Conservation (phyloP, 2,797 vertebrate genomes). For the Falco cherrug region DNA sequence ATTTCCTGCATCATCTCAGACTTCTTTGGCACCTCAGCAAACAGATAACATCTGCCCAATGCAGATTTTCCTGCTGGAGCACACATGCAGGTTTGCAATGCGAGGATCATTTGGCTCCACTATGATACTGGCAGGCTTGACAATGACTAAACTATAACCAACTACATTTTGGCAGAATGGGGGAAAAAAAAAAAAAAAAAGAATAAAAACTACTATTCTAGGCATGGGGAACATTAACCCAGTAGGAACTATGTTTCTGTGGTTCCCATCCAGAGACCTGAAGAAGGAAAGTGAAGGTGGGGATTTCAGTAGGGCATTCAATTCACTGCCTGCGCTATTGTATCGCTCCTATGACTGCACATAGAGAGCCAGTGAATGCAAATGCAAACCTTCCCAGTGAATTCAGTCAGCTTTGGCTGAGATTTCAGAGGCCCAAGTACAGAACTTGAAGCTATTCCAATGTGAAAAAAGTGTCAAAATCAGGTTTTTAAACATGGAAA, state of each 20-base stretch:
- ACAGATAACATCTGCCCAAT: background rate
- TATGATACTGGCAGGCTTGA: background rate
- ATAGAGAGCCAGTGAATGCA: rapidly evolving
- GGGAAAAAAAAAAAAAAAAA: background rate
- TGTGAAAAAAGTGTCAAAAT: background rate
- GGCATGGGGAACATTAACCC: background rate
- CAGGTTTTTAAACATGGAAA: background rate
- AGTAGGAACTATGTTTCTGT: background rate
- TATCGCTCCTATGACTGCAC: no score
- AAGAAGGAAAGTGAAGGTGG: background rate
- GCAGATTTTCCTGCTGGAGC: background rate
- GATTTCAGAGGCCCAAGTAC: background rate
- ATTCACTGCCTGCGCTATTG: background rate
- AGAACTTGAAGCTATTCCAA: background rate
- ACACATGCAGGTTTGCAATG: background rate
- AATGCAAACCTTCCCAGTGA: background rate
- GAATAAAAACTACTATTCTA: background rate
- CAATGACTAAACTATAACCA: background rate
- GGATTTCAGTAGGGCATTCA: background rate
- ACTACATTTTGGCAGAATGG: background rate
- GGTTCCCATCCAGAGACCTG: background rate
- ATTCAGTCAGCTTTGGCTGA: background rate
- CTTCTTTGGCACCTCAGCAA: background rate
- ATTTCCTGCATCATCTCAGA: background rate
- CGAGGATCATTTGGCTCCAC: background rate